Conservation (phyloP, 2,888 invertebrate species). For the Cheilosia impressa region DNA sequence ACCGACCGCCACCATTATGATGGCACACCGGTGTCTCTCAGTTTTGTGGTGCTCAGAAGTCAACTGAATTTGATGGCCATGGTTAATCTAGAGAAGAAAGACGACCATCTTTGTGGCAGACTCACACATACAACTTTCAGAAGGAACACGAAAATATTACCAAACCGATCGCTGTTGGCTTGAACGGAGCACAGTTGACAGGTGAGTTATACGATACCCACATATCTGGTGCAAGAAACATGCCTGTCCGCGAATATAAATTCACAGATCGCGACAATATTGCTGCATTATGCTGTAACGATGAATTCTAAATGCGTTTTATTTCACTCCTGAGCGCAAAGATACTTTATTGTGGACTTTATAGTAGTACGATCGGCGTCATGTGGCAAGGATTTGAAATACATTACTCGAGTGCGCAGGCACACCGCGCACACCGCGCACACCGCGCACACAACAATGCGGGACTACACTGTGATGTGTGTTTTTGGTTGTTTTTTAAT, state of each 20-base stretch:
- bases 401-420: conserved; percentile 47
- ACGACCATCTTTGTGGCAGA: conserved; percentile 37
- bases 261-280: conserved; percentile 74
- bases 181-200: conserved; percentile 46
- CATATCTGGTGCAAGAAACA: conserved; percentile 75
- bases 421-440: conserved; percentile 11
- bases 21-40: conserved; percentile 45
- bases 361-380: conserved; percentile 10
- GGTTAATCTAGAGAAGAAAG: conserved; percentile 45
- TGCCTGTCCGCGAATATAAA: conserved; percentile 68
- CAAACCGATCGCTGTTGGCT: conserved; percentile 28
- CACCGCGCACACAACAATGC: conserved; percentile 60
- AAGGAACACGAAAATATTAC: conserved; percentile 70
- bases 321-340: conserved; percentile 56
- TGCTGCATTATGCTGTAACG: conserved; percentile 68
- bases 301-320: conserved; percentile 67
- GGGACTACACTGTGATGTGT: conserved; percentile 41
- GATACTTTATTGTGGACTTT: conserved; percentile 66
- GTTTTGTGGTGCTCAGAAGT: conserved; percentile 20
- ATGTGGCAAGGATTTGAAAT: conserved; percentile 69
- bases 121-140: not conserved
- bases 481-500: not conserved
- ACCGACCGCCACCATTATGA: conserved; percentile 43
- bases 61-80: conserved; percentile 63
- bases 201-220: conserved; percentile 75